Evolutionary conservation across 2,888 invertebrate species (phyloP).

Genomic region (Toxonevra muliebris): DNA sequence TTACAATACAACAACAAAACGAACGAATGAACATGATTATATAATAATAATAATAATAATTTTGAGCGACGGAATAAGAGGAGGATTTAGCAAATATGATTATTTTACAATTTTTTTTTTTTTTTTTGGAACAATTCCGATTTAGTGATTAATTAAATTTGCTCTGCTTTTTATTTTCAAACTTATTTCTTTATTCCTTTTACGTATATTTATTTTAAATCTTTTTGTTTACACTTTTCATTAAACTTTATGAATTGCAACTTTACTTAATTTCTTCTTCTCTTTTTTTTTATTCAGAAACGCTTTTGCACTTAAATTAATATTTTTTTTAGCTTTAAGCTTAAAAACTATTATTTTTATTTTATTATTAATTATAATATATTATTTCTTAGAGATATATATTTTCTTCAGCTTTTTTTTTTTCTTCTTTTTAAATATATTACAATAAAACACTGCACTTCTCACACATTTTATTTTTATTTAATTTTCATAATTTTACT

Average conservation of each 20-base stretch:
- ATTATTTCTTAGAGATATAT: slow-evolving; percentile 21
- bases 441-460: slow-evolving; percentile 26
- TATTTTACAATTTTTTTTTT: too few relatives aligned
- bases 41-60: neutral
- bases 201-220: neutral
- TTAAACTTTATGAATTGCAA: neutral
- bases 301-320: slow-evolving; percentile 7
- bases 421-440: slow-evolving; percentile 19
- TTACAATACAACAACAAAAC: neutral
- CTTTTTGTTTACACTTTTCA: neutral
- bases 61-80: slow-evolving; percentile 6
- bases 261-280: neutral
- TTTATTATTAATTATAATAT: slow-evolving; percentile 36
- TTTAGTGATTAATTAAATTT: neutral
- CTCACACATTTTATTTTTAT: slow-evolving; percentile 34
- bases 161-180: neutral
- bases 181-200: neutral
- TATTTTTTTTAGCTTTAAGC: slow-evolving; percentile 9
- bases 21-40: slow-evolving; percentile 2
- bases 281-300: neutral
- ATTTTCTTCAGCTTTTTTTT: slow-evolving; percentile 14
- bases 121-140: too few relatives aligned
- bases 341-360: slow-evolving; percentile 21
- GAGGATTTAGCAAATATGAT: neutral
- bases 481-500: slow-evolving; percentile 37